Evolutionary conservation across 2,113 vertebrate genomes (phyloP).

Genomic region (Thermophis baileyi): DNA sequence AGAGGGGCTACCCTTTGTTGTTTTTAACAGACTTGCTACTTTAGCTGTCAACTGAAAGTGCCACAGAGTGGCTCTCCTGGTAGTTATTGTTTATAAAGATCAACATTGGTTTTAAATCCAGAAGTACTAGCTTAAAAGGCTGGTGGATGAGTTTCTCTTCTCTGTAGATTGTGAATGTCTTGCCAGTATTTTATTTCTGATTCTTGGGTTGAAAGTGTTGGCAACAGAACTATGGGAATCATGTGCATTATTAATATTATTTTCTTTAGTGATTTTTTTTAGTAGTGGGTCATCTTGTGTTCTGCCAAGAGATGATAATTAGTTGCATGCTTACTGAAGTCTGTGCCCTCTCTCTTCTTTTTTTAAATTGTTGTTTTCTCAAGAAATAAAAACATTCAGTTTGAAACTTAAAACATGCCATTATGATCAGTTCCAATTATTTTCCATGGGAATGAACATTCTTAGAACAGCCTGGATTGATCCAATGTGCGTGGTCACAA

Average conservation of each 20-base stretch:
- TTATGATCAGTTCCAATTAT: neutral
- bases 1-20: neutral
- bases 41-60: neutral
- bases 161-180: neutral
- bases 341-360: neutral
- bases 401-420: conserved; percentile 16
- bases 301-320: conserved; percentile 49
- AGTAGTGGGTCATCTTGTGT: conserved; percentile 1
- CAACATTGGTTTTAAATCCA: neutral
- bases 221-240: conserved; percentile 49
- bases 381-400: conserved; percentile 6
- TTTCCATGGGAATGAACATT: conserved; percentile 4
- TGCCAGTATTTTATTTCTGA: conserved; percentile 10
- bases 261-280: conserved; percentile 48
- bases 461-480: neutral
- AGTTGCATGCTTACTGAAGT: conserved; percentile 6
- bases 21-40: neutral
- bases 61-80: too few relatives aligned
- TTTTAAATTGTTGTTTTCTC: conserved; percentile 24
- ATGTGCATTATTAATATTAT: conserved; percentile 15
- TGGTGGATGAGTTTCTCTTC: neutral
- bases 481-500: neutral
- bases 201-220: conserved; percentile 38
- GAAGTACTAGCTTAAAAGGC: neutral
- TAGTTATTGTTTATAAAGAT: neutral